Evolutionary conservation across 2,113 vertebrate species (phyloP).

Genomic region (Epinephelus cyanopodus): DNA sequence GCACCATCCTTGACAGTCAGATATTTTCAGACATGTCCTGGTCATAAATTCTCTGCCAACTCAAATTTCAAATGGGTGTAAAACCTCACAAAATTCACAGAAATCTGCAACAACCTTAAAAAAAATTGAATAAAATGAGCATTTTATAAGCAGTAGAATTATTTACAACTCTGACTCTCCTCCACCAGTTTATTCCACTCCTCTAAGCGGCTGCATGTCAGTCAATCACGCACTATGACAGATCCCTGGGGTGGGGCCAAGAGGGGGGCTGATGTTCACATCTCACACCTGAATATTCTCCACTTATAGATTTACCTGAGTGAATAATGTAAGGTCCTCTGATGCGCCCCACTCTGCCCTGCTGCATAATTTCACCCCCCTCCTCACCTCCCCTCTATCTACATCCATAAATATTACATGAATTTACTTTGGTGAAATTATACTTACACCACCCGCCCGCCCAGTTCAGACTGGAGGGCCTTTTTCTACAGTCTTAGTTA

Average conservation of each 20-base stretch:
- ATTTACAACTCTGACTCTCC: slow-evolving; percentile 39
- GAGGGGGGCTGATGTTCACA: slow-evolving; percentile 46
- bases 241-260: slow-evolving; percentile 10
- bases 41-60: neutral
- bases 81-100: slow-evolving; percentile 14
- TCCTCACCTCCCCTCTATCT: slow-evolving; percentile 40
- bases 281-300: slow-evolving; percentile 73
- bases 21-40: neutral
- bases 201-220: slow-evolving; percentile 49
- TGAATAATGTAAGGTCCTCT: slow-evolving; percentile 71
- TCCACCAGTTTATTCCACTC: slow-evolving; percentile 18
- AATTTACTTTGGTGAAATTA: slow-evolving; percentile 78
- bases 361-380: slow-evolving; percentile 59
- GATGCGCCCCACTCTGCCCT: slow-evolving; percentile 30
- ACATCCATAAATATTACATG: slow-evolving; percentile 76
- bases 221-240: slow-evolving; percentile 59
- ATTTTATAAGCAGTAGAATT: slow-evolving; percentile 46
- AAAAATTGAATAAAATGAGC: neutral
- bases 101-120: slow-evolving; percentile 11
- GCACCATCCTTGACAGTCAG: neutral
- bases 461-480: slow-evolving; percentile 37
- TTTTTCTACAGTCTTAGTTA: slow-evolving; percentile 40
- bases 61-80: slow-evolving; percentile 10
- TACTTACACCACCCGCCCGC: slow-evolving; percentile 41
- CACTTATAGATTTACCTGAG: slow-evolving; percentile 74